Base-by-base conservation (phyloP, 2,113 vertebrate species). In the Paracanthobrama guichenoti region DNA sequence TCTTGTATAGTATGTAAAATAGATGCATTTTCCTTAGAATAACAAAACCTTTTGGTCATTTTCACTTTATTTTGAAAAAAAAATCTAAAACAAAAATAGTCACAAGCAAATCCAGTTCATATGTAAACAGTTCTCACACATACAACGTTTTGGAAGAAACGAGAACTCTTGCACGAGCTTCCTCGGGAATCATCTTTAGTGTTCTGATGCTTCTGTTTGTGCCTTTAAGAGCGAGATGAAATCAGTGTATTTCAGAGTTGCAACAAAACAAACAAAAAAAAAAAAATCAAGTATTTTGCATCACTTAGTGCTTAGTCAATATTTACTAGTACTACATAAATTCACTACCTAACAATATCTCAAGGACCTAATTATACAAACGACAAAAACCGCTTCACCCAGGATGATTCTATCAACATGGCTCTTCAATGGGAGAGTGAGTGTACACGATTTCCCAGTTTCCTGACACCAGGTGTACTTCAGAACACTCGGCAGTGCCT, bases 61-160 rank as follows among this genome's bases (percentile, higher is more conserved):
- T 57, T 83, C 26, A 82, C 62, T 89, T 90, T 90, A 88, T 87
- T 90, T 66, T 87, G 84, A 71, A 82, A 86, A 86, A 66, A 42
- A 7, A 79, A 71, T 57, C 71, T 60, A 78, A 82, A 71, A 24
- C 66, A 66, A 62, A 78, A 59, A 62, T 42, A 75, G 11, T 73
- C 46, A 88, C 87, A 87, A 84, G 35, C 69, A 87, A 88, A 82
- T 88, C 77, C 87, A 87, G 76, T 86, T 88, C 35, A 89, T 72
- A 86, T 86, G 86, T 89, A 89, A 85, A 89, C 86, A 83, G 71
- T 81, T 83, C 83, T 84, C 87, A 86, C 66, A 53, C 48, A 53
- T 69, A 87, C 74, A 87, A 79, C n/a, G 31, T 72, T 83, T 77
- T 78, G 62, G 57, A 82, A 79, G 85, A 31, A 84, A 79, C 31